Conservation (phyloP, 1,140 invertebrate genomes). For the Epicauta chinensis region DNA sequence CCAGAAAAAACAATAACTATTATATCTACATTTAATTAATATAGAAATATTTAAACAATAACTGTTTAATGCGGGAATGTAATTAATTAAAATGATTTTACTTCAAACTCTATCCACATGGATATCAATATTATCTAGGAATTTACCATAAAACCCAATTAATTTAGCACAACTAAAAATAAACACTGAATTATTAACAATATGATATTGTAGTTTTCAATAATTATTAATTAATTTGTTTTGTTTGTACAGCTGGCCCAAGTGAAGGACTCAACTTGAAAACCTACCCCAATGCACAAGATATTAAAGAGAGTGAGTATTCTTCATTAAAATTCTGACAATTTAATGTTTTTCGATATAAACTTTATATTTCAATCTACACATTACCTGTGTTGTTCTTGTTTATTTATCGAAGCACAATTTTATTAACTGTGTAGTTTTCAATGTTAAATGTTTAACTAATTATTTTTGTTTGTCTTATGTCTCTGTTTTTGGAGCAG, state of each 20-base stretch:
- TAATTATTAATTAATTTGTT: conserved; percentile 1
- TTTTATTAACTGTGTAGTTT: background rate
- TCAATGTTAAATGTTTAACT: conserved; percentile 18
- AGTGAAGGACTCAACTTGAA: conserved; percentile 51
- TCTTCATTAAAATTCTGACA: background rate
- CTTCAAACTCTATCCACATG: background rate
- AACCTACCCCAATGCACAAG: conserved; percentile 69
- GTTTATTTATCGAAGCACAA: background rate
- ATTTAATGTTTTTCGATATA: background rate
- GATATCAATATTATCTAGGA: background rate
- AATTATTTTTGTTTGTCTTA: conserved; percentile 30
- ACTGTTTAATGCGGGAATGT: too few species aligned
- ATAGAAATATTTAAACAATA: background rate
- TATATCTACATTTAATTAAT: background rate
- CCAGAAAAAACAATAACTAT: background rate
- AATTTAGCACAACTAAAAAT: background rate
- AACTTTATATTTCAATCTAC: background rate
- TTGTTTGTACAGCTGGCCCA: conserved; percentile 23
- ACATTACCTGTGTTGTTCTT: background rate
- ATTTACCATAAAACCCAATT: conserved; percentile 2
- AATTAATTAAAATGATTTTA: background rate
- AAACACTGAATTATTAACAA: background rate
- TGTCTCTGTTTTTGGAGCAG: conserved; percentile 31
- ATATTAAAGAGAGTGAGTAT: conserved; percentile 75
- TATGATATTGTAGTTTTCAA: background rate